These are phyloP conservation scores for Polyploca ridens DNA, from an alignment of 2,888 invertebrate genomes.

Conservation along the genomic window DNA sequence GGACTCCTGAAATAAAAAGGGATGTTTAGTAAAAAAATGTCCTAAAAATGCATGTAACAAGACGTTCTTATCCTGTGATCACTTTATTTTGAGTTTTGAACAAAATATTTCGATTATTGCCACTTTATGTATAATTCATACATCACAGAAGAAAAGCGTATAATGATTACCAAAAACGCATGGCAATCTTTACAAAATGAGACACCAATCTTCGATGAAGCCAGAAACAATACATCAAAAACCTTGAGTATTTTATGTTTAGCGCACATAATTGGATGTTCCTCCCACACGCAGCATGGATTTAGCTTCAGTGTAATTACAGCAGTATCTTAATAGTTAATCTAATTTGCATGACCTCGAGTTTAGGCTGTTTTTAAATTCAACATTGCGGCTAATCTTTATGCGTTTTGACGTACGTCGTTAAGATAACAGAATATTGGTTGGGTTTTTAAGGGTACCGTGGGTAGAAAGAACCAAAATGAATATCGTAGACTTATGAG, in stretches of 20 bases:
- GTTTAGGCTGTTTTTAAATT: constrained; percentile 12
- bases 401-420: constrained; percentile 8
- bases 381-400: constrained; percentile 9
- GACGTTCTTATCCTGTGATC: no score
- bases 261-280: neutral
- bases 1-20: no score
- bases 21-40: no score
- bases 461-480: neutral
- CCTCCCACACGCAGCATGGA: constrained; percentile 6
- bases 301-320: constrained; percentile 8
- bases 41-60: no score
- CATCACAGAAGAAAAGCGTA: no score
- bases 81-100: no score
- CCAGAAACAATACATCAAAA: neutral
- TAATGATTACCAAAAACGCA: neutral
- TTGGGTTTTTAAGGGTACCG: neutral
- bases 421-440: constrained; percentile 10
- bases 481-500: neutral
- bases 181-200: neutral
- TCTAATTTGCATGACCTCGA: constrained; percentile 20
- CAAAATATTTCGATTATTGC: no score
- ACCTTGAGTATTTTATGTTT: neutral
- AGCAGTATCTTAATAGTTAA: constrained; percentile 20
- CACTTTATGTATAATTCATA: no score
- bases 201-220: neutral